Evolutionary conservation across 2,888 invertebrate species (phyloP).

Genomic region (Caenorhabditis doughertyi): DNA sequence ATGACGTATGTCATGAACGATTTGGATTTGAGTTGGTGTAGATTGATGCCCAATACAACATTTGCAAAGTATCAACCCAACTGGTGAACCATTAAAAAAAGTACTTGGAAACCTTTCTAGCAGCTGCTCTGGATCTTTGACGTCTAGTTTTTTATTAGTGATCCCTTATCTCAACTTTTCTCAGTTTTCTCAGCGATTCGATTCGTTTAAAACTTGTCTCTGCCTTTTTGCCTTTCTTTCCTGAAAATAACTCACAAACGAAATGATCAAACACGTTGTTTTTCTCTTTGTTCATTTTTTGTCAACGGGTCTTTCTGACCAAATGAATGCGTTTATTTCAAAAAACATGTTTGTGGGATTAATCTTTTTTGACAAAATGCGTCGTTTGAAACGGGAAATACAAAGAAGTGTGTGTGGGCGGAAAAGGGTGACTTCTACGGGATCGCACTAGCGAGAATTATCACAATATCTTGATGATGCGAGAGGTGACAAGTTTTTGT

Average conservation of each 20-base stretch:
- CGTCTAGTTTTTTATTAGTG: slow-evolving; percentile 14
- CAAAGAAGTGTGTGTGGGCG: not conserved
- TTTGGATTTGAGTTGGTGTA: slow-evolving; percentile 79
- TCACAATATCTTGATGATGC: slow-evolving; percentile 38
- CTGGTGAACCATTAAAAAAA: slow-evolving; percentile 59
- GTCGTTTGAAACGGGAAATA: not conserved
- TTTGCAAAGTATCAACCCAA: slow-evolving; percentile 72
- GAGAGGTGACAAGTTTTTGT: slow-evolving; percentile 9
- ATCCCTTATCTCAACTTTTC: not conserved
- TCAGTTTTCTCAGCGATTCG: not conserved
- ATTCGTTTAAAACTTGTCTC: slow-evolving; percentile 14
- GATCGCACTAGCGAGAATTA: slow-evolving; percentile 55
- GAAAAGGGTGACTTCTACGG: slow-evolving; percentile 11
- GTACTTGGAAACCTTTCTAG: not conserved
- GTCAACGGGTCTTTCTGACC: slow-evolving; percentile 39
- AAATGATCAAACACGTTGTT: slow-evolving; percentile 37
- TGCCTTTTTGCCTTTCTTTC: slow-evolving; percentile 40
- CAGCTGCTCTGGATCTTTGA: slow-evolving; percentile 31
- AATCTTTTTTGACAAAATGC: slow-evolving; percentile 39
- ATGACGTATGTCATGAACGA: slow-evolving; percentile 79
- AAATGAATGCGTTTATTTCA: slow-evolving; percentile 58
- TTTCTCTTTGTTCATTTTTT: slow-evolving; percentile 5
- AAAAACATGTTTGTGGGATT: slow-evolving; percentile 14
- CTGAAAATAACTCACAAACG: slow-evolving; percentile 19
- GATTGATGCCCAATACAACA: slow-evolving; percentile 67